Evolutionary conservation across 2,888 invertebrate genomes (phyloP), one percentile per base, ranked within the genome.

Genomic region (Drosophila niveifrons): DNA sequence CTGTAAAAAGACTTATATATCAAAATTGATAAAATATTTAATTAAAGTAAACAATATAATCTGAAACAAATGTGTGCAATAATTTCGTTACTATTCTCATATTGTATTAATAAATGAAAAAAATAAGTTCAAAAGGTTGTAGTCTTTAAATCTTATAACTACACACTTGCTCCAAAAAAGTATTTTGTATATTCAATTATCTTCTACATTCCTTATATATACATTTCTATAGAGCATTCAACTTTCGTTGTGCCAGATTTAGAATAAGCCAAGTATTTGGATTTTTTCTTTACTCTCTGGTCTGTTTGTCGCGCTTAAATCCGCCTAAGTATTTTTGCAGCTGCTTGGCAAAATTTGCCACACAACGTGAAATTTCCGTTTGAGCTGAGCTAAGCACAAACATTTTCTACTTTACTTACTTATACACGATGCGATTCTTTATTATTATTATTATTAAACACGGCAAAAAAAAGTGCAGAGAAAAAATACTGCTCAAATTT

Each of bases 341-440:
- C 76, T 78, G 79, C 46, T 69, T 72, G 70, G 75, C 66, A 67
- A 80, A 80, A 68, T 77, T 66, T 75, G 75, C 79, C 82, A 73
- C 85, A 80, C 85, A 80, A 77, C 77, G 80, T 77, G 66, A 72
- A 77, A 73, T 89, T 89, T 89, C 88, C 83, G 83, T 89, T 86
- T 82, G 68, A 80, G 86, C 86, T 89, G 89, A 89, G 86, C 86
- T 85, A 89, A 86, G 86, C 86, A 78, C 71, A 86, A 86, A 80
- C 77, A 76, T 76, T 86, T 80, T 87, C 74, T 74, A 87, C 85
- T 89, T 83, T 79, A 76, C 84, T 78, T 64, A 57, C 72, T 67
- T 69, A 73, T 58, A 75, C 65, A 68, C 75, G 67, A 59, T 56
- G 79, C 88, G 76, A 72, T 74, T 79, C 75, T 81, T 84, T 83